phyloP scores from a whole-genome alignment of 2,113 vertebrate species.

The Pelvicachromis taeniatus region DNA sequence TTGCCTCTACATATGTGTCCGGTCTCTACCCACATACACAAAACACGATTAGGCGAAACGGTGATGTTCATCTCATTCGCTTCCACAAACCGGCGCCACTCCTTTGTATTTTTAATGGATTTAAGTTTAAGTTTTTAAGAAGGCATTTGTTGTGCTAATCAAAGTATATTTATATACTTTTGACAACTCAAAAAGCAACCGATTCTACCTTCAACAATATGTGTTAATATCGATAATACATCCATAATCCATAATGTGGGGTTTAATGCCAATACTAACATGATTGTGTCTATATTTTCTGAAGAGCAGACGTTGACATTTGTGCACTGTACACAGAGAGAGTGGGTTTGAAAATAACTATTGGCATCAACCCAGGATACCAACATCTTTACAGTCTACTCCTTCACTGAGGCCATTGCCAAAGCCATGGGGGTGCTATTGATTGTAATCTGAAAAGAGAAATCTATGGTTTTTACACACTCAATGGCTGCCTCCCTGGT shows the following conservation, averaged over 20 bases:
- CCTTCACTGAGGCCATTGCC: constrained; percentile 41
- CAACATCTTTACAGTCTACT: constrained; percentile 51
- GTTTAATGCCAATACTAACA: not conserved
- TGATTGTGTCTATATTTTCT: not conserved
- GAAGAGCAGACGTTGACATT: constrained; percentile 41
- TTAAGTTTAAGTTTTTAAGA: not conserved
- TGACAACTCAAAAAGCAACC: not conserved
- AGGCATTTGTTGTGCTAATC: not conserved
- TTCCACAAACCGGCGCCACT: not conserved
- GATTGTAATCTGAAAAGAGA: constrained; percentile 59
- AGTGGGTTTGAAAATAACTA: constrained; percentile 31
- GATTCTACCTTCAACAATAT: not conserved
- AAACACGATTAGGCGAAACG: not conserved
- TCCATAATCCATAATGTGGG: not conserved
- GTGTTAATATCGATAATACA: not conserved
- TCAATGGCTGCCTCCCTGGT: constrained; percentile 42
- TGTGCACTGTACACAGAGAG: not conserved
- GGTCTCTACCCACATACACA: not conserved
- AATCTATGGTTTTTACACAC: constrained; percentile 61
- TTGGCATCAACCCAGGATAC: constrained; percentile 42
- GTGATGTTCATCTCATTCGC: not conserved
- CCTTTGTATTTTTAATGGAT: not conserved
- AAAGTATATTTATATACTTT: not conserved
- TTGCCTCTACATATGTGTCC: not conserved
- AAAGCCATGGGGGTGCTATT: constrained; percentile 47